Evolutionary conservation across 1,140 invertebrate genomes (phyloP).

Genomic region (Caenorhabditis brenneri): DNA sequence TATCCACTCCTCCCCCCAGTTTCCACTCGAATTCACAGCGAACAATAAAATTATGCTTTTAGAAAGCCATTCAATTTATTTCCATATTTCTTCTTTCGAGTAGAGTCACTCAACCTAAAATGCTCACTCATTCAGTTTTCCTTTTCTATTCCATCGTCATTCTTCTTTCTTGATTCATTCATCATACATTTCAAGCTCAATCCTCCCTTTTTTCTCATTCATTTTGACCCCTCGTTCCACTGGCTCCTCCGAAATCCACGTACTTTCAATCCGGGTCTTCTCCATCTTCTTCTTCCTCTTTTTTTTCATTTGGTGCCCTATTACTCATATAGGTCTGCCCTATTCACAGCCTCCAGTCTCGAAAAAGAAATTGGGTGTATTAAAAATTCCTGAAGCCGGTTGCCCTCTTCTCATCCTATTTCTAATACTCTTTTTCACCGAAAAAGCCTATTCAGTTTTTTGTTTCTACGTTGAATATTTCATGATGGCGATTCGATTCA

Average conservation of each 20-base stretch:
- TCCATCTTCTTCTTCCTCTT: no score
- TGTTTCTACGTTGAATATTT: slow-evolving; percentile 33
- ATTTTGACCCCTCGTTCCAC: background rate
- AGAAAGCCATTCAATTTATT: slow-evolving; percentile 40
- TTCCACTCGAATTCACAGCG: slow-evolving; percentile 30
- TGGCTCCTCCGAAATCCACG: background rate
- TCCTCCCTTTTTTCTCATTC: background rate
- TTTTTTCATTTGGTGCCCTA: background rate
- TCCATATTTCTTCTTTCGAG: slow-evolving; percentile 34
- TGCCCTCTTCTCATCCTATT: background rate
- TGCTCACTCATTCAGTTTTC: slow-evolving; percentile 22
- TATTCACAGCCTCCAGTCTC: background rate
- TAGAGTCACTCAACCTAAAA: slow-evolving; percentile 40
- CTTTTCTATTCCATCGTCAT: slow-evolving; percentile 12
- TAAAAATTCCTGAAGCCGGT: background rate
- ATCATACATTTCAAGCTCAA: background rate
- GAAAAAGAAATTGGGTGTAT: background rate
- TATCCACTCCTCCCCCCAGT: slow-evolving; percentile 6
- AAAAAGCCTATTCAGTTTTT: slow-evolving; percentile 2
- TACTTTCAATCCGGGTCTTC: background rate
- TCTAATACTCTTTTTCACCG: background rate
- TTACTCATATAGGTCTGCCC: background rate
- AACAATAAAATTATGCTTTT: slow-evolving; percentile 43
- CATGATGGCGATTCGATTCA: background rate
- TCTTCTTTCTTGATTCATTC: slow-evolving; percentile 23